phyloP scores from a whole-genome alignment of 92 coral and sea anemone species.

The Palythoa grandis region DNA sequence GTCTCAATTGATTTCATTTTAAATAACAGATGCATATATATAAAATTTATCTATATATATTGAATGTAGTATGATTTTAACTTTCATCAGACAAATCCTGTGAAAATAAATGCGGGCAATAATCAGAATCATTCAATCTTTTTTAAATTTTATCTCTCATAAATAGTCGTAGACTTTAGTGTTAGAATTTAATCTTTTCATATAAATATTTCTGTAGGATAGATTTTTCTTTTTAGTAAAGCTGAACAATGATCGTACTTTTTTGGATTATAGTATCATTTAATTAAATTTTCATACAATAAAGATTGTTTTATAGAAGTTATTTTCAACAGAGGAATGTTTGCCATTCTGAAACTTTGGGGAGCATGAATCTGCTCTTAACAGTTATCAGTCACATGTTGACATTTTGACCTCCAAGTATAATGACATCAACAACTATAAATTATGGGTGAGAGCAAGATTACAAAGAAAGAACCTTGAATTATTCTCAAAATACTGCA shows the following conservation, averaged over 20 bases:
- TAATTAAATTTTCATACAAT: neutral
- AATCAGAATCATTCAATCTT: neutral
- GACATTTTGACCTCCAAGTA: slow-evolving; percentile 35
- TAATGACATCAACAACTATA: neutral
- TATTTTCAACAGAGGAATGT: neutral
- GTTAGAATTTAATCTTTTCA: neutral
- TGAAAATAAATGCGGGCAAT: neutral
- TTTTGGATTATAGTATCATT: neutral
- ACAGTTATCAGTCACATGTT: slow-evolving; percentile 8
- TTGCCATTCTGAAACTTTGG: neutral
- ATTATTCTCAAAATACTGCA: neutral
- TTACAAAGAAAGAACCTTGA: neutral
- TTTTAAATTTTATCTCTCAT: slow-evolving; percentile 5
- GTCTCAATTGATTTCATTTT: neutral
- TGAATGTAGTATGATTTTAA: neutral
- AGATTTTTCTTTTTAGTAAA: neutral
- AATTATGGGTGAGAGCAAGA: neutral
- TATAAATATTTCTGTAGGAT: neutral
- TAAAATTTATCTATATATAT: neutral
- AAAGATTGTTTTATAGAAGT: neutral
- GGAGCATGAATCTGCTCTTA: neutral
- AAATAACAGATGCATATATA: neutral
- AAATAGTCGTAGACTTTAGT: neutral
- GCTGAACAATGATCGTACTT: neutral
- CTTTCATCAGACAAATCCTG: neutral